A percentile compares a stretch with the other conserved stretches of the same genome.
Evolutionary conservation across 2,888 invertebrate species (phyloP).

Genomic region (Phortica magna): DNA sequence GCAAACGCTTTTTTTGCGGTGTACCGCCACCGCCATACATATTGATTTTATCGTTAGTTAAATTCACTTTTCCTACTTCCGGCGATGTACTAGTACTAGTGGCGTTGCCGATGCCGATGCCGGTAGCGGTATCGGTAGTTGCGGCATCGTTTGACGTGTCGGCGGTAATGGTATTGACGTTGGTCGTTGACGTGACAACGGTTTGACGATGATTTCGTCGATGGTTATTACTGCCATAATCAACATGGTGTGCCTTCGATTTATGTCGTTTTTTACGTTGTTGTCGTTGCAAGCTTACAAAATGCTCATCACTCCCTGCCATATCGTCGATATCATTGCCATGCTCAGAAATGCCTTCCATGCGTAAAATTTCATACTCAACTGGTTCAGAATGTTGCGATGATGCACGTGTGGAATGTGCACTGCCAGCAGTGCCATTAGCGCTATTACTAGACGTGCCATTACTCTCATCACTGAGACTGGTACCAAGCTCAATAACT

Average conservation of each 20-base stretch:
- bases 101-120: slow-evolving; percentile 30
- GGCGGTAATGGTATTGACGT: slow-evolving; percentile 47
- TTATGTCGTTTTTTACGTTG: slow-evolving; percentile 82
- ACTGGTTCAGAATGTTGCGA: slow-evolving; percentile 78
- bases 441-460: slow-evolving; percentile 42
- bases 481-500: slow-evolving; percentile 88
- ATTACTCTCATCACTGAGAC: slow-evolving; percentile 81
- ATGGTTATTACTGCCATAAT: slow-evolving; percentile 24
- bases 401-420: slow-evolving; percentile 69
- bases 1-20: slow-evolving; percentile 89
- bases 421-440: slow-evolving; percentile 40
- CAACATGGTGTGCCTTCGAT: slow-evolving; percentile 75
- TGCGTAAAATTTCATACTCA: slow-evolving; percentile 91
- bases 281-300: slow-evolving; percentile 48
- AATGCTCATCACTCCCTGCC: slow-evolving; percentile 34
- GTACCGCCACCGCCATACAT: slow-evolving; percentile 75
- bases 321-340: slow-evolving; percentile 64
- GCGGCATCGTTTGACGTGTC: neutral
- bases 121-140: slow-evolving; percentile 8
- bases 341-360: slow-evolving; percentile 84
- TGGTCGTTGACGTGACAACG: slow-evolving; percentile 43
- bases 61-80: neutral
- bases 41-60: neutral
- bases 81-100: slow-evolving; percentile 37
- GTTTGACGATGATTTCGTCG: slow-evolving; percentile 38